Evolutionary conservation across 2,888 invertebrate species (phyloP).

Genomic region (Blastobasis lacticolella): DNA sequence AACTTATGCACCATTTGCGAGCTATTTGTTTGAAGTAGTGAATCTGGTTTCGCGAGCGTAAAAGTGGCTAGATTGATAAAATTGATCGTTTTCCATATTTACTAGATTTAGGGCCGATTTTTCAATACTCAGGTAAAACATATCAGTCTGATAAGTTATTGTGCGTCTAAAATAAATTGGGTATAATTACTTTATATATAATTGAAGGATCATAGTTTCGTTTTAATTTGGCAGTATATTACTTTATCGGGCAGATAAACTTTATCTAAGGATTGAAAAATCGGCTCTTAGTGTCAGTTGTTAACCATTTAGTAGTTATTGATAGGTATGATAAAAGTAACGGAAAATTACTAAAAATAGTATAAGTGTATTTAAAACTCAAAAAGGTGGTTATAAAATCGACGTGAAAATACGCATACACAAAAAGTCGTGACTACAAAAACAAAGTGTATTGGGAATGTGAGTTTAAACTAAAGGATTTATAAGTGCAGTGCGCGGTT

Average conservation of each 20-base stretch:
- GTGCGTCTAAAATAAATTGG: too few species aligned
- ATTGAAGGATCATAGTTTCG: too few species aligned
- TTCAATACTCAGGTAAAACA: too few species aligned
- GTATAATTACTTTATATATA: too few species aligned
- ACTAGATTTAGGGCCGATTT: too few species aligned
- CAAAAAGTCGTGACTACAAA: background rate
- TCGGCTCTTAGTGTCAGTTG: background rate
- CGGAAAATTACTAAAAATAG: background rate
- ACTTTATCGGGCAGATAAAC: too few species aligned
- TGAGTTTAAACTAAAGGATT: background rate
- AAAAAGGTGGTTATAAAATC: background rate
- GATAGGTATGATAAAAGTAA: background rate
- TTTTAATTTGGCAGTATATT: too few species aligned
- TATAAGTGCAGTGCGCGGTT: background rate
- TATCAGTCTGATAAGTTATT: too few species aligned
- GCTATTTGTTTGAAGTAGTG: too few species aligned
- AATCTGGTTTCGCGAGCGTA: too few species aligned
- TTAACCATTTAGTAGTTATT: background rate
- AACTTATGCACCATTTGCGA: too few species aligned
- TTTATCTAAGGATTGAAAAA: too few species aligned
- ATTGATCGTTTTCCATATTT: background rate
- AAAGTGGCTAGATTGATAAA: background rate
- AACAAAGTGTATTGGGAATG: background rate
- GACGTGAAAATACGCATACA: background rate
- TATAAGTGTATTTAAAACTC: background rate